Conservation (phyloP, 92 coral and sea anemone species). For the Paramuricea clavata region DNA sequence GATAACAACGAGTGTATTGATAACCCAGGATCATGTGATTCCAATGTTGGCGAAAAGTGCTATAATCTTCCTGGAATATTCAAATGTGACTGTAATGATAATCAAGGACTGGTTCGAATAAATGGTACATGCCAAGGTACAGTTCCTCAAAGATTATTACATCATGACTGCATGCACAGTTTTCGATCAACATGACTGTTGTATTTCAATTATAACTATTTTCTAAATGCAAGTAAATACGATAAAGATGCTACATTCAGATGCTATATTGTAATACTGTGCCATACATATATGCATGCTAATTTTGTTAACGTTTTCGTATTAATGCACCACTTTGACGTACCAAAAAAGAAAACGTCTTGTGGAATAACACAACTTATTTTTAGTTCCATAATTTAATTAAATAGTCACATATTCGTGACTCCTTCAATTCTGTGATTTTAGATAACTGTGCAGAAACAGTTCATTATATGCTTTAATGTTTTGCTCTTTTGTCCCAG, state of each 20-base stretch:
- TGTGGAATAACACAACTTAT: too few relatives aligned
- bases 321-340: background rate
- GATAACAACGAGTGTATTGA: slow-evolving; percentile 67
- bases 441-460: too few relatives aligned
- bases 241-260: background rate
- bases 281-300: too few relatives aligned
- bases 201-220: background rate
- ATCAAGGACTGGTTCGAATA: slow-evolving; percentile 49
- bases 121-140: slow-evolving; percentile 64
- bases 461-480: too few relatives aligned
- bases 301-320: background rate
- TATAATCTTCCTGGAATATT: slow-evolving; percentile 59
- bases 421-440: too few relatives aligned
- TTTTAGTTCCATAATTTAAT: too few relatives aligned
- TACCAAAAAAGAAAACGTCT: too few relatives aligned
- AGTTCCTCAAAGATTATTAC: too few relatives aligned
- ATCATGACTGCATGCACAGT: too few relatives aligned
- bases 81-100: slow-evolving; percentile 63
- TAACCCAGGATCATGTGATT: slow-evolving; percentile 36
- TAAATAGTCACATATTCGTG: too few relatives aligned
- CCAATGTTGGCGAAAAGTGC: slow-evolving; percentile 51
- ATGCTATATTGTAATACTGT: too few relatives aligned
- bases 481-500: too few relatives aligned
- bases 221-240: background rate
- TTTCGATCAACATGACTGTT: background rate